Conservation (phyloP, 2,113 vertebrate genomes). For the Spheniscus mendiculus region DNA sequence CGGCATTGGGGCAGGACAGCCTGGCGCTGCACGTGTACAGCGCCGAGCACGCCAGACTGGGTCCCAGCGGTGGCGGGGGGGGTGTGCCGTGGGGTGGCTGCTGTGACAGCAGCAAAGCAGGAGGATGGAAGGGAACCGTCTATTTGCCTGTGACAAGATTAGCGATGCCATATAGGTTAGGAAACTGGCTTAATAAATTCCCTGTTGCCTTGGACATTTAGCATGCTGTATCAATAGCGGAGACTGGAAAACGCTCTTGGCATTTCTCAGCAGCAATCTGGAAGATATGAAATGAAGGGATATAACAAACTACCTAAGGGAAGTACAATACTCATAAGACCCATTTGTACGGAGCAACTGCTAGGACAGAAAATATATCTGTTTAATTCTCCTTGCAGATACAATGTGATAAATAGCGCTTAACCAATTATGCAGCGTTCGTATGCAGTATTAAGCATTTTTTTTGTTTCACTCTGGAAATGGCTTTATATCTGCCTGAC, state of each 20-base stretch:
- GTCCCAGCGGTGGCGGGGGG: no score
- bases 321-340: not conserved
- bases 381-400: not conserved
- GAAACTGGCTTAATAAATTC: not conserved
- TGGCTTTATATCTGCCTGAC: not conserved
- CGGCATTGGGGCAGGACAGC: not conserved
- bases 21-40: fast-evolving
- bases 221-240: not conserved
- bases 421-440: not conserved
- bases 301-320: not conserved
- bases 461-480: not conserved
- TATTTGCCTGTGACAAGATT: not conserved
- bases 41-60: fast-evolving
- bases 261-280: not conserved
- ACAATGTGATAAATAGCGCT: not conserved
- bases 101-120: not conserved
- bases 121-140: not conserved
- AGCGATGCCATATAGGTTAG: not conserved
- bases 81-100: fast-evolving
- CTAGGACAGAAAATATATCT: not conserved
- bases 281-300: not conserved
- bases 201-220: not conserved
- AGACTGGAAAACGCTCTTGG: not conserved
- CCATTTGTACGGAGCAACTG: not conserved
- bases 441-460: not conserved